These are phyloP conservation scores for Spilogale gracilis DNA, from an alignment of 2,113 vertebrate genomes.

Conservation along the genomic window DNA sequence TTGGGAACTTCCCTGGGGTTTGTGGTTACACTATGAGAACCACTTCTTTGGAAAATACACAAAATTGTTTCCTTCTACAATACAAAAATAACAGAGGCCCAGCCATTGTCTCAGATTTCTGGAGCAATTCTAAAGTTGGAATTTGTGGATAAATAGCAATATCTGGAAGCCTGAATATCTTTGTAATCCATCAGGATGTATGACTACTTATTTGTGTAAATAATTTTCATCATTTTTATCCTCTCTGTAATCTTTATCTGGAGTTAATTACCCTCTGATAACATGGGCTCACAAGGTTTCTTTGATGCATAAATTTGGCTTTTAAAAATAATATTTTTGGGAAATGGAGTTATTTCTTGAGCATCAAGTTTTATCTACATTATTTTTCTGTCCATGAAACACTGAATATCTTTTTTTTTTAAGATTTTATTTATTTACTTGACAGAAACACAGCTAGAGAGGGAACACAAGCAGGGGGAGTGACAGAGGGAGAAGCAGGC, in stretches of 20 bases:
- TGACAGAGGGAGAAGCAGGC: too few species aligned
- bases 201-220: constrained; percentile 11
- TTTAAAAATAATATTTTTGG: constrained; percentile 64
- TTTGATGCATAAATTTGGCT: constrained; percentile 69
- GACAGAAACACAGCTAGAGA: too few species aligned
- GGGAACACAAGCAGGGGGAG: too few species aligned
- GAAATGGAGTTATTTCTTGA: constrained; percentile 64
- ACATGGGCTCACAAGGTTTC: constrained; percentile 39
- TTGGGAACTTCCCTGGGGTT: neutral
- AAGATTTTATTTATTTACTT: too few species aligned
- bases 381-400: constrained; percentile 66
- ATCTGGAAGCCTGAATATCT: constrained; percentile 26
- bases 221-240: constrained; percentile 48
- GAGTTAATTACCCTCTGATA: constrained; percentile 70
- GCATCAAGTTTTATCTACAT: neutral
- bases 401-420: constrained; percentile 56
- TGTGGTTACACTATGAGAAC: constrained; percentile 14
- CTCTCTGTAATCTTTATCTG: constrained; percentile 43
- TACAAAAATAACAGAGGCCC: constrained; percentile 32
- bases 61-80: constrained; percentile 31
- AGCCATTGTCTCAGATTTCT: neutral
- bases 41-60: constrained; percentile 39
- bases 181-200: constrained; percentile 21
- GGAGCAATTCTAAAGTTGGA: neutral
- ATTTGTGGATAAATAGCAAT: neutral